Evolutionary conservation across 30 jellyfish, hydroid and myxozoan species (phyloP).

Genomic region (Pseudorhiza aurosa): DNA sequence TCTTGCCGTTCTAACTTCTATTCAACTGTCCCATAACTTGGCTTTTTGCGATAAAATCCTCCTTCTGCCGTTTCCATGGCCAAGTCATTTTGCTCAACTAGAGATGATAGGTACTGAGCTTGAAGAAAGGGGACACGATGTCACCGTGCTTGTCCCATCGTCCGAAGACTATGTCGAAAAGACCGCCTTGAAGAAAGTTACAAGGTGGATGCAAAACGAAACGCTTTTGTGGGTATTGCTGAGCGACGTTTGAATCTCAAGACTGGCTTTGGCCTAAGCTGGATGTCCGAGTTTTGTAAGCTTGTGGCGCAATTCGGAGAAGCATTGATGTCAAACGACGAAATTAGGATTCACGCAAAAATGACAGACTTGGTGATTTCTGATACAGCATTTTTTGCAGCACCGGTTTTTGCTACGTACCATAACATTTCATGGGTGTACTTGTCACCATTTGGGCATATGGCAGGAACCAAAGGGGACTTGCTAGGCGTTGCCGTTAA

Average conservation of each 20-base stretch:
- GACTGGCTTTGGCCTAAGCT: constrained; percentile 17
- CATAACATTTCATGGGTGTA: constrained; percentile 9
- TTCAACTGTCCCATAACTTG: too few relatives aligned
- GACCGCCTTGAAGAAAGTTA: neutral
- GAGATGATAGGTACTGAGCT: constrained; percentile 41
- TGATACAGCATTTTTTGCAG: constrained; percentile 29
- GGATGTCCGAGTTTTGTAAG: neutral
- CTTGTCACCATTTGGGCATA: constrained; percentile 36
- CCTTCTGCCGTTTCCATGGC: constrained; percentile 63
- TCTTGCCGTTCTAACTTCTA: too few relatives aligned
- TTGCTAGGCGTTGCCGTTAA: constrained; percentile 3
- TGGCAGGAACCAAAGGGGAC: constrained; percentile 19
- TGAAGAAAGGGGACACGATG: constrained; percentile 27
- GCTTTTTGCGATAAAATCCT: constrained; percentile 7
- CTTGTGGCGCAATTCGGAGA: neutral
- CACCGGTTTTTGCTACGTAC: constrained; percentile 7
- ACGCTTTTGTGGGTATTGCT: constrained; percentile 30
- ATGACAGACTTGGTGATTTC: constrained; percentile 30
- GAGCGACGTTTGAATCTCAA: constrained; percentile 1
- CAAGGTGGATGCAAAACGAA: neutral
- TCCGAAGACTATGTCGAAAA: constrained; percentile 27
- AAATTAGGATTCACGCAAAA: neutral
- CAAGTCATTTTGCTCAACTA: constrained; percentile 31
- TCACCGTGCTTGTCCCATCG: constrained; percentile 23
- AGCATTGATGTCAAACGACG: neutral